Evolutionary conservation across 1,140 invertebrate genomes (phyloP), one percentile per base, ranked within the genome.

Genomic region (Heliconius hewitsoni): DNA sequence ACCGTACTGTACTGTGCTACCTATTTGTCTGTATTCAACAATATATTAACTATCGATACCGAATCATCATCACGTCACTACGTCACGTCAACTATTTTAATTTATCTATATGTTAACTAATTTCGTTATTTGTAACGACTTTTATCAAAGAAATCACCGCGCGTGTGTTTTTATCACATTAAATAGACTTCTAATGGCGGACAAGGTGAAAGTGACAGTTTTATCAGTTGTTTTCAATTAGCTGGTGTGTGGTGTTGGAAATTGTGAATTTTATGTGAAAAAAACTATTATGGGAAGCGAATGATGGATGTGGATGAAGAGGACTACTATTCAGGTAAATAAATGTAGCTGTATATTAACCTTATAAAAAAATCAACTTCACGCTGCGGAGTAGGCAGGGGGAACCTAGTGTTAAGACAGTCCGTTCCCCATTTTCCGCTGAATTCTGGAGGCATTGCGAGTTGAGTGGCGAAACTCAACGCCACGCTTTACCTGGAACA

Each of bases 291-390:
- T 66, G 60, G 5, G 11, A 19, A 50, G 66, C 50, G 30, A 71
- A 72, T 79, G 71, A 84, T 84, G 83, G 81, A 84, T 80, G 76
- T 84, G n/a, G 81, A 84, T 71, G 66, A 13, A 13, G 76, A 79
- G 18, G 83, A 84, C 34, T 73, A 37, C 23, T 73, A 37, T 57
- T 71, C 55, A 81, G 83, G 83, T 84, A 84, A 27, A 9, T 77
- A n/a, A 66, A 30, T 30, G 4, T 11, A n/a, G 19, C 19, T 57
- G 19, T 9, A 9, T 23, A 57, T 0, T 1, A 11, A 57, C 2
- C 1, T 42, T 11, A 3, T 13, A 46, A 16, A 46, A 46, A 46
- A 46, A 3, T 0, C 3, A 46, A 3, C 3, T 46, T 16, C 42
- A 46, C 42, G 13, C 42, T 16, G 42, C 42, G 11, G 0, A 4